Evolutionary conservation across 1,140 invertebrate species (phyloP).

Genomic region (Augochlora pura): DNA sequence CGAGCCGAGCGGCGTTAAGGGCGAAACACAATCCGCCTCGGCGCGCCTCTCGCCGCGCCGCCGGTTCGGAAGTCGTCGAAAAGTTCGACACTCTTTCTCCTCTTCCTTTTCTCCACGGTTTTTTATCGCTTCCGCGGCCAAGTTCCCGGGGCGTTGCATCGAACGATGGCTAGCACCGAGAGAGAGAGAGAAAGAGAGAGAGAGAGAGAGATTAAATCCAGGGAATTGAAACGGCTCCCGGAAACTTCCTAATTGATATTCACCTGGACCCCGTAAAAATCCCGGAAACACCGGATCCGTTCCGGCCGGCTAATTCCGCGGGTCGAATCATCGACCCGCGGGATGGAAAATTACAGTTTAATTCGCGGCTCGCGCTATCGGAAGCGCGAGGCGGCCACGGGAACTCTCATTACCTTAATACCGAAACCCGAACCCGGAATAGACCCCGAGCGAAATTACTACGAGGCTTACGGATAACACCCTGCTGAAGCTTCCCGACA

Average conservation of each 20-base stretch:
- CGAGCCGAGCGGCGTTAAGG: slow-evolving; percentile 10
- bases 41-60: neutral
- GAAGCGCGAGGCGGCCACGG: slow-evolving; percentile 26
- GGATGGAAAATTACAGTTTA: slow-evolving; percentile 55
- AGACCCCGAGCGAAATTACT: slow-evolving; percentile 48
- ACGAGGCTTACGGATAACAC: slow-evolving; percentile 45
- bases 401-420: slow-evolving; percentile 63
- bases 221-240: slow-evolving; percentile 36
- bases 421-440: slow-evolving; percentile 14
- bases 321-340: slow-evolving; percentile 38
- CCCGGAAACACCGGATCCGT: neutral
- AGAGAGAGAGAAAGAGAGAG: too few species aligned
- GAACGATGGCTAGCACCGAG: neutral
- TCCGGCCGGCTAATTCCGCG: slow-evolving; percentile 29
- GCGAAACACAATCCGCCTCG: slow-evolving; percentile 38
- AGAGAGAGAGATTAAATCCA: slow-evolving; percentile 40
- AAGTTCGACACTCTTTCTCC: slow-evolving; percentile 15
- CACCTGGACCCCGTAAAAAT: slow-evolving; percentile 12
- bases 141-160: neutral
- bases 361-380: slow-evolving; percentile 38
- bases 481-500: slow-evolving; percentile 30
- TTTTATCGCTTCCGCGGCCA: slow-evolving; percentile 24
- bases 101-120: neutral
- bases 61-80: slow-evolving; percentile 36
- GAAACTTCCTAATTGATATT: slow-evolving; percentile 50